These are phyloP conservation scores for Takifugu rubripes DNA, from an alignment of 2,797 vertebrate species.

Conservation along the genomic window DNA sequence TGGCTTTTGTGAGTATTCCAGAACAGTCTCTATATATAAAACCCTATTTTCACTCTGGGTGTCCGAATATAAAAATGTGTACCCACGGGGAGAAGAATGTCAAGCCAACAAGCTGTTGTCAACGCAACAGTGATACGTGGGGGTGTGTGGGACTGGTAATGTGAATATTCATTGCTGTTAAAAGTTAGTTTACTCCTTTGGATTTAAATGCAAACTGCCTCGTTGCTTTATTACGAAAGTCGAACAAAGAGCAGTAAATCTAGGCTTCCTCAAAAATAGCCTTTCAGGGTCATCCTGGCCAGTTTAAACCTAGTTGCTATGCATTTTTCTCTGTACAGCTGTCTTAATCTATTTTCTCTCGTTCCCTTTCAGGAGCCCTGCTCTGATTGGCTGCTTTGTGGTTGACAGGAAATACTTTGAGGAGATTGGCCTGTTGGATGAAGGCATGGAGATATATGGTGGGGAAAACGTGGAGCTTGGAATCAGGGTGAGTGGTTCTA, in stretches of 20 bases:
- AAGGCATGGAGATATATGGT: conserved; percentile 96
- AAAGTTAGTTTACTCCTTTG: conserved; percentile 11
- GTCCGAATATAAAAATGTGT: conserved; percentile 4
- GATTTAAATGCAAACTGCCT: conserved; percentile 11
- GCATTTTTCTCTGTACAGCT: neutral
- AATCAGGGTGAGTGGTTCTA: conserved; percentile 83
- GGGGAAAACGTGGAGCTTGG: conserved; percentile 96
- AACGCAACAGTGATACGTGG: conserved; percentile 24
- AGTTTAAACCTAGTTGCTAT: neutral
- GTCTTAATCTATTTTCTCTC: neutral
- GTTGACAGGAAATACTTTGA: conserved; percentile 93
- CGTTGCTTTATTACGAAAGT: conserved; percentile 8
- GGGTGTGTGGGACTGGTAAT: conserved; percentile 44
- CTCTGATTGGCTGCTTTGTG: conserved; percentile 96
- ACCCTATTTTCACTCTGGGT: neutral
- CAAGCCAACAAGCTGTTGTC: conserved; percentile 40
- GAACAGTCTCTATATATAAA: no score
- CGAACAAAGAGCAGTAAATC: conserved; percentile 17
- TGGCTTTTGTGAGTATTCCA: no score
- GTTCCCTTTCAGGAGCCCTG: conserved; percentile 82
- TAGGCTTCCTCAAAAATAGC: neutral
- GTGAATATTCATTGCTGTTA: conserved; percentile 43
- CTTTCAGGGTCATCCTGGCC: neutral
- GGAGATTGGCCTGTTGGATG: conserved; percentile 92
- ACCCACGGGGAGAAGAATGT: conserved; percentile 26